These are phyloP conservation scores for Campylorhamphus procurvoides DNA, from an alignment of 2,113 vertebrate genomes.

Conservation along the genomic window DNA sequence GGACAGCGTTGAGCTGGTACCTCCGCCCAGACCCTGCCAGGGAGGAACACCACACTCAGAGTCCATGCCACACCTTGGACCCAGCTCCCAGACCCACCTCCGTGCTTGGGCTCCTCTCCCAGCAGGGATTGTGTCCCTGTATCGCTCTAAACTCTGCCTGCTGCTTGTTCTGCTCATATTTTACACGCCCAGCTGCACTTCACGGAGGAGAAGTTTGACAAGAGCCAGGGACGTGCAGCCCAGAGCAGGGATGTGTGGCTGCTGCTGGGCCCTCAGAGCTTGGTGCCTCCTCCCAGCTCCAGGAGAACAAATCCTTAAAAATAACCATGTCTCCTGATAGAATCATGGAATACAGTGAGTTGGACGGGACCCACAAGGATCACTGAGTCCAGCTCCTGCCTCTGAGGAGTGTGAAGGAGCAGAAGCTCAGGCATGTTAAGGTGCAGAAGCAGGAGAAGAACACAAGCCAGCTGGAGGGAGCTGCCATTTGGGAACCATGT, in stretches of 20 bases:
- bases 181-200: not conserved
- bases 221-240: not conserved
- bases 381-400: not conserved
- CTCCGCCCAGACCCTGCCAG: constrained; percentile 82
- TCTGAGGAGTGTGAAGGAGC: not conserved
- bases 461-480: not conserved
- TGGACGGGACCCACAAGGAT: not conserved
- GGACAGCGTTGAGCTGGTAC: constrained; percentile 86
- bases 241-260: not conserved
- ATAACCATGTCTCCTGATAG: not conserved
- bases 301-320: not conserved
- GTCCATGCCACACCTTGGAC: rapidly evolving
- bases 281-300: not conserved
- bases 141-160: not conserved
- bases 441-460: not conserved
- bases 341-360: not conserved
- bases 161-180: not conserved
- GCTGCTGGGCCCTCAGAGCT: not conserved
- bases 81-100: not conserved
- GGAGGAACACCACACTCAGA: not conserved
- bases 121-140: not conserved
- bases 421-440: rapidly evolving
- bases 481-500: not conserved
- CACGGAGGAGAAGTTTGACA: not conserved
- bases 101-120: not conserved